phyloP scores from a whole-genome alignment of 2,113 vertebrate genomes.

The Melanerpes aurifrons region DNA sequence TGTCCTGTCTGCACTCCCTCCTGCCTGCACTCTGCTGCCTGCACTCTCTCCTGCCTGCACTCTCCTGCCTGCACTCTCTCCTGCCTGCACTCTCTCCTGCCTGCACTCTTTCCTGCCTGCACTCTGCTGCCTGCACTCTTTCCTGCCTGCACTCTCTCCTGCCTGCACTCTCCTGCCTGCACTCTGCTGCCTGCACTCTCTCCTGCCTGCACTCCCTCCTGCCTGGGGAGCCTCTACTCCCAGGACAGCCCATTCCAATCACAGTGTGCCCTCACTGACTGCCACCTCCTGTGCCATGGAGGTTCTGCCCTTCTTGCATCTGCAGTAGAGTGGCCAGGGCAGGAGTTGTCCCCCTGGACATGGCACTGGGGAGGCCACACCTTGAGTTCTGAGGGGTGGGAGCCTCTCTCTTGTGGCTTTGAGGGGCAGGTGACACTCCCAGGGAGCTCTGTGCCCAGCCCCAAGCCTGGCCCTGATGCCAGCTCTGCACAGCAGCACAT shows the following conservation, averaged over 20 bases:
- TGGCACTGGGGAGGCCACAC: not conserved
- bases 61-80: too few species aligned
- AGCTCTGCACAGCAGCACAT: not conserved
- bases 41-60: too few species aligned
- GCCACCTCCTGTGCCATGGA: not conserved
- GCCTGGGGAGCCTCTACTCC: not conserved
- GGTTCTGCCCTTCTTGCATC: not conserved
- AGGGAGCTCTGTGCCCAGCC: not conserved
- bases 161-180: too few species aligned
- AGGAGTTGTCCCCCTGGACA: not conserved
- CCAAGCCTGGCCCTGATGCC: too few species aligned
- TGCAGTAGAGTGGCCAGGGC: not conserved
- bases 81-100: too few species aligned
- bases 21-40: not conserved
- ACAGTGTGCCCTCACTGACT: accelerated
- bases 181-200: too few species aligned
- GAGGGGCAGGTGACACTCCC: not conserved
- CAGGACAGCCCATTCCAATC: not conserved
- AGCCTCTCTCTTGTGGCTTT: not conserved
- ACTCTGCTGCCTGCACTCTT: too few species aligned
- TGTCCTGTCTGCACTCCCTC: too few species aligned
- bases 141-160: too few species aligned
- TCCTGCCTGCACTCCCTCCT: too few species aligned
- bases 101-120: too few species aligned
- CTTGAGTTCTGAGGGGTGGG: not conserved